phyloP scores from a whole-genome alignment of 1,140 invertebrate genomes.

The Lucilia sericata region DNA sequence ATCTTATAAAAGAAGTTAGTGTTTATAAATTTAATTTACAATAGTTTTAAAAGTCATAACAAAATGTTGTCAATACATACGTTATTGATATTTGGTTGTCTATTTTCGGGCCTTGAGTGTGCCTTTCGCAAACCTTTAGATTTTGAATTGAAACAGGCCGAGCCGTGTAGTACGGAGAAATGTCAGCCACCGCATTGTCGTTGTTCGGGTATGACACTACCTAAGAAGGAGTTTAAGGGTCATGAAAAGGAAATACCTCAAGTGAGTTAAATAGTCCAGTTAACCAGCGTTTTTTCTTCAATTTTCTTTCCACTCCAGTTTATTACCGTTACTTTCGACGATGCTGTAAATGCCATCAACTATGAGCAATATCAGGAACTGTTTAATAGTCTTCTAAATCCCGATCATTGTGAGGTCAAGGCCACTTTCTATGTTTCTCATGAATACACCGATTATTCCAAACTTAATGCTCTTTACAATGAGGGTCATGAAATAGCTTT shows the following conservation, averaged over 20 bases:
- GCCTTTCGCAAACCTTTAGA: not conserved
- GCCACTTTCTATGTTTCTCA: constrained; percentile 78
- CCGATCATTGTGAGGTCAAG: constrained; percentile 74
- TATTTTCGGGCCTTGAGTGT: not conserved
- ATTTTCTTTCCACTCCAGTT: constrained; percentile 68
- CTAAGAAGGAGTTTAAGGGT: constrained; percentile 57
- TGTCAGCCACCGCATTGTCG: constrained; percentile 70
- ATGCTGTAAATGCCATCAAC: constrained; percentile 77
- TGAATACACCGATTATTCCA: constrained; percentile 77
- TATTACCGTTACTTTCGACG: constrained; percentile 78
- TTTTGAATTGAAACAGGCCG: constrained; percentile 51
- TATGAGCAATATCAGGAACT: constrained; percentile 74
- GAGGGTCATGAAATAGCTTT: constrained; percentile 79
- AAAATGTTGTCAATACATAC: not conserved
- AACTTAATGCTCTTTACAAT: constrained; percentile 74
- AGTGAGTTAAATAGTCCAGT: constrained; percentile 51
- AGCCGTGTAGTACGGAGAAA: constrained; percentile 51
- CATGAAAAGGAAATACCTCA: constrained; percentile 68
- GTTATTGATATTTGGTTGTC: not conserved
- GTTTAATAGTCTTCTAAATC: constrained; percentile 72
- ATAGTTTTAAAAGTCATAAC: not conserved
- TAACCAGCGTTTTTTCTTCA: not conserved
- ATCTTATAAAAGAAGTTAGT: not conserved
- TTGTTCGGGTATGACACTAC: constrained; percentile 67
- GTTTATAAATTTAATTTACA: not conserved